These are phyloP conservation scores for Platalea minor DNA, from an alignment of 2,797 vertebrate species.

Conservation along the genomic window DNA sequence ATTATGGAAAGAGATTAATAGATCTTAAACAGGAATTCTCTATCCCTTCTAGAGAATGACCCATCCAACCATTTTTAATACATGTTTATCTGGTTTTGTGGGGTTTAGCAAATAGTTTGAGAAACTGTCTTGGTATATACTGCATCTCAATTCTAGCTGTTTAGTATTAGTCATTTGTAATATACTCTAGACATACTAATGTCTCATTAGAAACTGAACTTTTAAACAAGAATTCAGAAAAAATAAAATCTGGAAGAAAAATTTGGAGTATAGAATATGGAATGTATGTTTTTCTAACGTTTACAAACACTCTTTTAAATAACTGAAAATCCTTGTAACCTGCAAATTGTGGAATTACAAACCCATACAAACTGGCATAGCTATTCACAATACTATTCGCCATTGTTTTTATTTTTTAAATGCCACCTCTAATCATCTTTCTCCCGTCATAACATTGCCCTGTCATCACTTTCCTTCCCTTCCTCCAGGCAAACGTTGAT, in stretches of 20 bases:
- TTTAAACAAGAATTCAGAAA: not conserved
- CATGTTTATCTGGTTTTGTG: not conserved
- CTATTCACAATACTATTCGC: not conserved
- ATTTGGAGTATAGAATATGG: not conserved
- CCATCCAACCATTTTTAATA: not conserved
- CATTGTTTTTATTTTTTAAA: not conserved
- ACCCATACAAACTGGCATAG: not conserved
- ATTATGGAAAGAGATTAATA: not conserved
- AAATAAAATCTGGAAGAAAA: not conserved
- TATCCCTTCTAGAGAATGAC: not conserved
- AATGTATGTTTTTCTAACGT: rapidly evolving
- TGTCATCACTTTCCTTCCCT: slow-evolving; percentile 25
- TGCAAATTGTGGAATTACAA: not conserved
- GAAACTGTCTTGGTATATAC: not conserved
- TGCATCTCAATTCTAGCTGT: not conserved
- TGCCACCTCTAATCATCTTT: not conserved
- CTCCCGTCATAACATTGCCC: not conserved
- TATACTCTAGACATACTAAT: not conserved
- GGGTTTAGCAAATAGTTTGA: not conserved
- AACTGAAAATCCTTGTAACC: not conserved
- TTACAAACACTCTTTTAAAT: not conserved
- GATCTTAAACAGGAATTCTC: not conserved
- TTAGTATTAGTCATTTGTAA: not conserved
- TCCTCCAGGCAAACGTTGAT: slow-evolving; percentile 26
- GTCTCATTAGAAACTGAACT: not conserved